Evolutionary conservation across 2,113 vertebrate genomes (phyloP).

Genomic region (Sphaerodactylus townsendi): DNA sequence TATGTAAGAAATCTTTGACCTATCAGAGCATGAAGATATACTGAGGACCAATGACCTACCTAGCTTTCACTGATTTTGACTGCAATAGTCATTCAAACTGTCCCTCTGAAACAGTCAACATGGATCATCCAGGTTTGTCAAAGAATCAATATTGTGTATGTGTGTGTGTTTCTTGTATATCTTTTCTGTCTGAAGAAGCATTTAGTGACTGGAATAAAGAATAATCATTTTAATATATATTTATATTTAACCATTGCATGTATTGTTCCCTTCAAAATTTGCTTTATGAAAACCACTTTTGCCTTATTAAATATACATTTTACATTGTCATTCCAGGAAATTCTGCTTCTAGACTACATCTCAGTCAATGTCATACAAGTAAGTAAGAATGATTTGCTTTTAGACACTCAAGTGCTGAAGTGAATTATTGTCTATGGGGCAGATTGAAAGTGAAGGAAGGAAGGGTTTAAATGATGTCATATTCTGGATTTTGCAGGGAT

Average conservation of each 20-base stretch:
- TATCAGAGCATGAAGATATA: not conserved
- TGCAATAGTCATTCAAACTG: not conserved
- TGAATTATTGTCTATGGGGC: too few species aligned
- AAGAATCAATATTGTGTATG: too few species aligned
- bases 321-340: not conserved
- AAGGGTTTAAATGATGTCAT: not conserved
- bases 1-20: not conserved
- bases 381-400: too few species aligned
- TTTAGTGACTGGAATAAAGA: not conserved
- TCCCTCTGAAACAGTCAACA: not conserved
- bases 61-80: not conserved
- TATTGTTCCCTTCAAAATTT: not conserved
- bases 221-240: not conserved
- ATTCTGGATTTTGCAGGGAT: not conserved
- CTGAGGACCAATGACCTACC: not conserved
- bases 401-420: too few species aligned
- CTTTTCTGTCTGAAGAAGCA: not conserved
- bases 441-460: not conserved
- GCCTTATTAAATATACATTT: not conserved
- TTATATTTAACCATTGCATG: not conserved
- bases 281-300: not conserved
- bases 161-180: not conserved
- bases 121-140: not conserved
- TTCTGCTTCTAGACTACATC: not conserved
- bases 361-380: not conserved